phyloP scores from a whole-genome alignment of 2,797 vertebrate species.

The Phoxinus dragarum region DNA sequence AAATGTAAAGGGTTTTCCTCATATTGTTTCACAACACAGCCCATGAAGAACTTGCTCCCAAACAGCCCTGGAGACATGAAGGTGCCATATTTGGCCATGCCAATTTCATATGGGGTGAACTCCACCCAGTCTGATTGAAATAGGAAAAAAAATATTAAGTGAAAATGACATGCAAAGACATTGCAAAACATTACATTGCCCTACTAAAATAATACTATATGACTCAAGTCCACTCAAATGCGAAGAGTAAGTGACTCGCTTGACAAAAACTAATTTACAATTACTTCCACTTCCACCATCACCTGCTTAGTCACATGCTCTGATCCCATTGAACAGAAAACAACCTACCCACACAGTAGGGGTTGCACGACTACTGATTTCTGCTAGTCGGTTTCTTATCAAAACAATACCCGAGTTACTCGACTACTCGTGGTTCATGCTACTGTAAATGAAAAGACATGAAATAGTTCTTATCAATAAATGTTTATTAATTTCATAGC shows the following conservation, averaged over 20 bases:
- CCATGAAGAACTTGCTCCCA: slow-evolving; percentile 99
- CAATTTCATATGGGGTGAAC: slow-evolving; percentile 97
- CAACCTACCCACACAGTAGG: not conserved
- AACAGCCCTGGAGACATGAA: slow-evolving; percentile 96
- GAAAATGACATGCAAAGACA: not conserved
- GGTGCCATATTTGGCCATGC: slow-evolving; percentile 99
- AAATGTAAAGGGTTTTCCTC: slow-evolving; percentile 96
- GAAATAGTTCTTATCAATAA: too few relatives aligned
- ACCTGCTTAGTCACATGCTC: slow-evolving; percentile 26
- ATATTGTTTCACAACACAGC: slow-evolving; percentile 91
- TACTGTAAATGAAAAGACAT: too few relatives aligned
- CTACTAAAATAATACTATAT: not conserved
- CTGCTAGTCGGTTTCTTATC: too few relatives aligned
- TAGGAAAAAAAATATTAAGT: not conserved
- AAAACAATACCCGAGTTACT: too few relatives aligned
- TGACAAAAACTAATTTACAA: not conserved
- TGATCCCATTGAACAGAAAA: slow-evolving; percentile 25
- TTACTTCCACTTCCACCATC: slow-evolving; percentile 1
- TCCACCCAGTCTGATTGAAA: slow-evolving; percentile 94
- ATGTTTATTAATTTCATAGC: too few relatives aligned
- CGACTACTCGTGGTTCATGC: too few relatives aligned
- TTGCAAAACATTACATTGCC: not conserved
- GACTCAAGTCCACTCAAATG: not conserved
- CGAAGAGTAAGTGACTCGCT: not conserved
- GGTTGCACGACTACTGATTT: too few relatives aligned